phyloP scores from a whole-genome alignment of 2,113 vertebrate species.

The Okapia johnstoni region DNA sequence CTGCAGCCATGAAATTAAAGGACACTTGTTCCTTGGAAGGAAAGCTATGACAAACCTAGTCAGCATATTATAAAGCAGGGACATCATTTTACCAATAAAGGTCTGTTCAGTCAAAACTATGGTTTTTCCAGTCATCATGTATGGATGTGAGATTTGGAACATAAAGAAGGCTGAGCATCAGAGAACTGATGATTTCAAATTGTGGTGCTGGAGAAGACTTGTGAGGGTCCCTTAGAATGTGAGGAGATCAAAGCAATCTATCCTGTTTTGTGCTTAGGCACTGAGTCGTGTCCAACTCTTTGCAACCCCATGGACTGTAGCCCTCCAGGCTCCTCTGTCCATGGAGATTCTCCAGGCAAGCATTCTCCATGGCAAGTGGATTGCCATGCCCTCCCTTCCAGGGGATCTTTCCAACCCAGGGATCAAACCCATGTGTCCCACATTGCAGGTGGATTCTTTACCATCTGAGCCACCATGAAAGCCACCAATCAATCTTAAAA shows the following conservation, averaged over 20 bases:
- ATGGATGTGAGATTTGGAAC: background rate
- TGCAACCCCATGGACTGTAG: background rate
- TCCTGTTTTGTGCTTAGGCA: background rate
- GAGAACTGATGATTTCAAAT: background rate
- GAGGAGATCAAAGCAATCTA: background rate
- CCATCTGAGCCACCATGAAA: background rate
- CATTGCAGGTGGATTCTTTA: background rate
- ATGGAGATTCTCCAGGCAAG: background rate
- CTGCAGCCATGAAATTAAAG: background rate
- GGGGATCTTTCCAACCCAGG: background rate
- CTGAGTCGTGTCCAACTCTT: background rate
- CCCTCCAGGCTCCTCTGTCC: background rate
- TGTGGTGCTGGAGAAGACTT: background rate
- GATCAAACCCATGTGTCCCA: background rate
- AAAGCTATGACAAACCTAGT: background rate
- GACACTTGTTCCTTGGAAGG: background rate
- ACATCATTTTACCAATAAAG: background rate
- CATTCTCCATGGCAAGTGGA: background rate
- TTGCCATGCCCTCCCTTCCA: background rate
- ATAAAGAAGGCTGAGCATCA: background rate
- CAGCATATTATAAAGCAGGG: background rate
- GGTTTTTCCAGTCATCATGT: background rate
- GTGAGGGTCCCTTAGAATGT: background rate
- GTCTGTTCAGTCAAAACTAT: background rate
- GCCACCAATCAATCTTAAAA: background rate